Evolutionary conservation across 1,140 invertebrate genomes (phyloP).

Genomic region (Nephila pilipes): DNA sequence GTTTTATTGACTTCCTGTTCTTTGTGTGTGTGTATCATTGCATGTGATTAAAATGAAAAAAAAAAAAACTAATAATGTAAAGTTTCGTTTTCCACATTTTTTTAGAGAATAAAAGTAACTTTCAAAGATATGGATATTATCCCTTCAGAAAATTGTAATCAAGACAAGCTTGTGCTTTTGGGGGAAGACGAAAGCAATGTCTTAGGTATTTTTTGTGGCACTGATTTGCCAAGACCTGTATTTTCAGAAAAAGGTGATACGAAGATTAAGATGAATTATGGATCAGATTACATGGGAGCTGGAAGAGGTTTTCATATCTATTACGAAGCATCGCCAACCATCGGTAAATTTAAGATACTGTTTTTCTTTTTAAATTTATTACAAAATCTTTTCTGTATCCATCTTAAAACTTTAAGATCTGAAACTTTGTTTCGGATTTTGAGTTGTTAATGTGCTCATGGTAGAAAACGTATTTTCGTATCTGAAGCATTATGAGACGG

Average conservation of each 20-base stretch:
- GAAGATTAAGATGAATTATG: neutral
- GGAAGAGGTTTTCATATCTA: conserved; percentile 28
- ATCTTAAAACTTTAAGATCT: too few species aligned
- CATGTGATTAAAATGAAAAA: too few species aligned
- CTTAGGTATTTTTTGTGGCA: conserved; percentile 1
- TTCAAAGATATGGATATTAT: conserved; percentile 48
- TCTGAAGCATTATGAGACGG: too few species aligned
- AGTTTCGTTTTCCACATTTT: neutral
- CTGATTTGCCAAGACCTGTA: neutral
- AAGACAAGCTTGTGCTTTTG: neutral
- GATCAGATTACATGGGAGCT: conserved; percentile 12
- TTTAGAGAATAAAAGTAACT: conserved; percentile 37
- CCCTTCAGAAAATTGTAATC: conserved; percentile 7
- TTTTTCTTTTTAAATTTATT: too few species aligned
- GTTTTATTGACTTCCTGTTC: too few species aligned
- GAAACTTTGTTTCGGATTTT: too few species aligned
- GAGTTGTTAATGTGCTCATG: too few species aligned
- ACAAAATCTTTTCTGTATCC: too few species aligned
- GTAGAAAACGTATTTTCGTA: too few species aligned
- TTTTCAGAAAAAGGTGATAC: neutral
- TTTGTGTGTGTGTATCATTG: too few species aligned
- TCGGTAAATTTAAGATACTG: neutral
- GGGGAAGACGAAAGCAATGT: neutral
- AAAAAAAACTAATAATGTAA: too few species aligned
- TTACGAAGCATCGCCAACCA: neutral